Conservation (phyloP, 2,888 invertebrate species). For the Helicoverpa assulta region DNA sequence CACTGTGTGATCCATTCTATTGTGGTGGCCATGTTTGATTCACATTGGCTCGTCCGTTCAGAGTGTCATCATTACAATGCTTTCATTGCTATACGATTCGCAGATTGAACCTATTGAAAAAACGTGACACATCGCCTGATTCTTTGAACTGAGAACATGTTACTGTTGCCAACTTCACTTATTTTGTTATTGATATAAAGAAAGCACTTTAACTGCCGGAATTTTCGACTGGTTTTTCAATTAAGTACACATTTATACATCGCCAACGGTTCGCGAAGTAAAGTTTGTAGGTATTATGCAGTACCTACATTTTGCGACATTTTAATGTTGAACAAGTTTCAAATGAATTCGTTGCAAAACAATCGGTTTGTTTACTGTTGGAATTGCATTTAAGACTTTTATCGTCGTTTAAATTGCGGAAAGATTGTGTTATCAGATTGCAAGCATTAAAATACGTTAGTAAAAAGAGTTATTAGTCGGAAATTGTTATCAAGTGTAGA, state of each 20-base stretch:
- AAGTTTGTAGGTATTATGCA: conserved; percentile 1
- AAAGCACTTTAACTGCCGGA: conserved; percentile 30
- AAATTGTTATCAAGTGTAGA: neutral
- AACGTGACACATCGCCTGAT: conserved; percentile 28
- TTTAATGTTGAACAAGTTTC: conserved; percentile 16
- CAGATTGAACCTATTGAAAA: conserved; percentile 20
- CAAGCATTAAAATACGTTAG: neutral
- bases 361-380: conserved; percentile 30
- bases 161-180: conserved; percentile 14
- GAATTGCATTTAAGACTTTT: conserved; percentile 33
- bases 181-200: conserved; percentile 30
- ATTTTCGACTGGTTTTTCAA: conserved; percentile 36
- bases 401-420: conserved; percentile 49
- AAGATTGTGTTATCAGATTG: conserved; percentile 47
- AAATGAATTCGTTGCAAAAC: conserved; percentile 19
- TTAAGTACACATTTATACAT: conserved; percentile 6
- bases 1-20: conserved; percentile 13
- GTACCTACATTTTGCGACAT: conserved; percentile 28
- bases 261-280: conserved; percentile 1
- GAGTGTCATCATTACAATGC: conserved; percentile 29
- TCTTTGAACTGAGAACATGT: conserved; percentile 35
- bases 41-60: conserved; percentile 17
- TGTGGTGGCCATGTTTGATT: conserved; percentile 27
- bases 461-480: neutral
- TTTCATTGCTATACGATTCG: conserved; percentile 13